Evolutionary conservation across 2,797 vertebrate genomes (phyloP).

Genomic region (Sebastiscus albofasciatus): DNA sequence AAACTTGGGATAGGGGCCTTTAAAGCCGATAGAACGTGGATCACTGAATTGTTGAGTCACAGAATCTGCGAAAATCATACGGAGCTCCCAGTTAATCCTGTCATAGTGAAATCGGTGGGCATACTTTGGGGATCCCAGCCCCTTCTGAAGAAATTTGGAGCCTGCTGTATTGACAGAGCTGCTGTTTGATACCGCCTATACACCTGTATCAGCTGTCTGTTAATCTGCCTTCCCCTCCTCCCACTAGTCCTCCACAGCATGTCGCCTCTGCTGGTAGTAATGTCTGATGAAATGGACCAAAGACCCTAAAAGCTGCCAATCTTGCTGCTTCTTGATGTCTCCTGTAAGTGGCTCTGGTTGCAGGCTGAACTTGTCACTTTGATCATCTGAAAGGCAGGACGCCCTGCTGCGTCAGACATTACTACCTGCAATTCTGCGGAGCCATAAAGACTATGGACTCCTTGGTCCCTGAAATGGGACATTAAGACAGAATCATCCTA

Average conservation of each 20-base stretch:
- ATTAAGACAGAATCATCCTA: slow-evolving; percentile 87
- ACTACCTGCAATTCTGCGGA: slow-evolving; percentile 72
- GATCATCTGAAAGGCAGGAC: slow-evolving; percentile 76
- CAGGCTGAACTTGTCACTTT: slow-evolving; percentile 76
- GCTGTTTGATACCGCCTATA: slow-evolving; percentile 79
- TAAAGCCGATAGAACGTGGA: slow-evolving; percentile 82
- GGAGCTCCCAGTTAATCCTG: slow-evolving; percentile 80
- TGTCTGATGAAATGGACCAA: slow-evolving; percentile 81
- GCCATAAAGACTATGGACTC: slow-evolving; percentile 79
- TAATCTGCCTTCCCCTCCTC: slow-evolving; percentile 81
- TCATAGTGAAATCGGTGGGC: slow-evolving; percentile 71
- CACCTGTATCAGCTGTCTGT: slow-evolving; percentile 83
- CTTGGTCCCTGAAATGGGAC: slow-evolving; percentile 85
- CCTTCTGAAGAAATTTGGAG: slow-evolving; percentile 65
- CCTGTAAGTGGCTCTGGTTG: slow-evolving; percentile 73
- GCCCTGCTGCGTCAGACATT: slow-evolving; percentile 79
- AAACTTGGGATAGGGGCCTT: slow-evolving; percentile 78
- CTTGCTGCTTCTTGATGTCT: slow-evolving; percentile 75
- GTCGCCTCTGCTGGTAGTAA: slow-evolving; percentile 67
- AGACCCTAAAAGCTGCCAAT: slow-evolving; percentile 80
- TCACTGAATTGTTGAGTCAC: slow-evolving; percentile 85
- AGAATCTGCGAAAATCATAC: slow-evolving; percentile 82
- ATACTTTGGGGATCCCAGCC: slow-evolving; percentile 63
- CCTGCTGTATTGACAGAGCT: slow-evolving; percentile 76
- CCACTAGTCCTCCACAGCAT: slow-evolving; percentile 69